Conservation (phyloP, 2,888 invertebrate genomes). For the Phyllotreta striolata region DNA sequence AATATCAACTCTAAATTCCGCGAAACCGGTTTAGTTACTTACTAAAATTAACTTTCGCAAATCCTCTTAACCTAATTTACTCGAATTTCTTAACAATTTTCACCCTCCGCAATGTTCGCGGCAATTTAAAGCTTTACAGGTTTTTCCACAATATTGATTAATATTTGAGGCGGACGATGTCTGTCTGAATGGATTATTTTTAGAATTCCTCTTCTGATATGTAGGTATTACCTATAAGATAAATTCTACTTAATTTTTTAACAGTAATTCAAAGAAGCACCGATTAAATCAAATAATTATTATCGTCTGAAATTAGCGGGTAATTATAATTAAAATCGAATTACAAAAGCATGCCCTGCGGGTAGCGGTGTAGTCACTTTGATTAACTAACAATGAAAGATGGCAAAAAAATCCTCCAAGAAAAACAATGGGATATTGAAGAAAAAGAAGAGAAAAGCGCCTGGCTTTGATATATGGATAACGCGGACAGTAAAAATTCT, state of each 20-base stretch:
- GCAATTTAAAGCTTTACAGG: constrained; percentile 32
- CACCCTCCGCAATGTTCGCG: constrained; percentile 38
- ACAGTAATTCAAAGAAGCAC: not conserved
- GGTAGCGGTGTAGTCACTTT: too few relatives aligned
- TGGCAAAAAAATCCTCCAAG: too few relatives aligned
- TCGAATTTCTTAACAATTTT: constrained; percentile 51
- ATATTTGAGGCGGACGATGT: constrained; percentile 16
- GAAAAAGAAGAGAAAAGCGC: constrained; percentile 4
- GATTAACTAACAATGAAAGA: too few relatives aligned
- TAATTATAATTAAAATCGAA: not conserved
- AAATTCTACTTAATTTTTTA: not conserved
- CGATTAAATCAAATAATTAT: constrained; percentile 5
- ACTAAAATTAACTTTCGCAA: constrained; percentile 51
- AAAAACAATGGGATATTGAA: not conserved
- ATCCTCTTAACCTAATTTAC: constrained; percentile 53
- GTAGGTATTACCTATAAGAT: too few relatives aligned
- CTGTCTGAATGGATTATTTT: constrained; percentile 2
- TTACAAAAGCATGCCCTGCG: too few relatives aligned
- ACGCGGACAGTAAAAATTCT: constrained; percentile 17
- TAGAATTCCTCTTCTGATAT: not conserved
- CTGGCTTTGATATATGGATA: constrained; percentile 9
- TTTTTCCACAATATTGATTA: constrained; percentile 29
- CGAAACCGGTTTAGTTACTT: constrained; percentile 53
- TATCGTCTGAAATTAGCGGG: not conserved
- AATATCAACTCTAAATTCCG: constrained; percentile 47